Evolutionary conservation across 2,797 vertebrate genomes (phyloP).

Genomic region (Sphenopsis melanotis): DNA sequence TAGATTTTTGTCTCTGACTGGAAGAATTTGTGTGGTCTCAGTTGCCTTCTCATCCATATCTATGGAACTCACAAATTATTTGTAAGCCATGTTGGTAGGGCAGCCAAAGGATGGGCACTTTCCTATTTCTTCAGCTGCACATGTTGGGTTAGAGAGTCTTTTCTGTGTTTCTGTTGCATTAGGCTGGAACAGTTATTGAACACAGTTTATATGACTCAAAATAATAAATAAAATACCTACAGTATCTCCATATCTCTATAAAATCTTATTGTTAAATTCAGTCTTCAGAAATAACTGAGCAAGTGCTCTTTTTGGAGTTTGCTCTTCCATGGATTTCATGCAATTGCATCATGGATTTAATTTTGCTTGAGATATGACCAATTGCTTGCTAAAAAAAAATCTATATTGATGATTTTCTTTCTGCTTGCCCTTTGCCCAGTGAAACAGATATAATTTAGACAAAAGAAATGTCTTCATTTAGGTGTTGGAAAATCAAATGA

Average conservation of each 20-base stretch:
- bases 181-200: neutral
- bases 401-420: constrained; percentile 9
- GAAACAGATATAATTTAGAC: constrained; percentile 63
- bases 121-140: neutral
- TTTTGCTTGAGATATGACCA: constrained; percentile 13
- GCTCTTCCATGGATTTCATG: neutral
- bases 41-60: neutral
- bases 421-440: constrained; percentile 35
- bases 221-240: neutral
- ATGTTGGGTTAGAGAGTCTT: neutral
- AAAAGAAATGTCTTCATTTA: constrained; percentile 70
- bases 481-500: constrained; percentile 96
- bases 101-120: neutral
- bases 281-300: neutral
- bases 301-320: neutral
- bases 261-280: neutral
- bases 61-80: neutral
- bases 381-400: neutral
- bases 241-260: neutral
- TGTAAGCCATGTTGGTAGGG: neutral
- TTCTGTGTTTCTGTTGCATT: neutral
- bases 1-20: neutral
- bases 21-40: neutral
- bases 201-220: neutral
- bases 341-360: neutral